phyloP scores from a whole-genome alignment of 2,113 vertebrate genomes.

The Elephantulus edwardii region DNA sequence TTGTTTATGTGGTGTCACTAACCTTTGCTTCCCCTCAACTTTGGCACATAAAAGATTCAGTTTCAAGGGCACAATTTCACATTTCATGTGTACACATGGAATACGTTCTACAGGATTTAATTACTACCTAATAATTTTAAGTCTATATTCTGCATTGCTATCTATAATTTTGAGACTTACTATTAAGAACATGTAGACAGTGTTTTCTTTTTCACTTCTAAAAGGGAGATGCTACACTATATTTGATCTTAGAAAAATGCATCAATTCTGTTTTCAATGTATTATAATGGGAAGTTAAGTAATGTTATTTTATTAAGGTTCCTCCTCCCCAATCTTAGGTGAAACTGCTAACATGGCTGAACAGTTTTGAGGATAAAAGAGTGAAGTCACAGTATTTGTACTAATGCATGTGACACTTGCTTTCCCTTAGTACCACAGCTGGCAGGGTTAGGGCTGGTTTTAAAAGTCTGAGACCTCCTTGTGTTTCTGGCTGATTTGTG shows the following conservation, averaged over 20 bases:
- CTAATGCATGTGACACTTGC: not conserved
- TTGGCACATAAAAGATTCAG: not conserved
- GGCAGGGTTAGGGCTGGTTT: not conserved
- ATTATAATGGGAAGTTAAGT: slow-evolving; percentile 23
- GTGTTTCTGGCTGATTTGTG: not conserved
- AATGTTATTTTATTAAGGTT: not conserved
- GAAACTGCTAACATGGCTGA: not conserved
- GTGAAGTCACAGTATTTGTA: not conserved
- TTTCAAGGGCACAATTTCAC: not conserved
- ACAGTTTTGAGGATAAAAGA: slow-evolving; percentile 1
- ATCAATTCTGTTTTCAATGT: not conserved
- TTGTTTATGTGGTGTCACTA: accelerated
- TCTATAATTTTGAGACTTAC: not conserved
- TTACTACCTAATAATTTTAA: too few species aligned
- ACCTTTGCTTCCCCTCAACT: not conserved
- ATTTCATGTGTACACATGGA: not conserved
- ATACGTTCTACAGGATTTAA: not conserved
- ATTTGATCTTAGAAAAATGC: not conserved
- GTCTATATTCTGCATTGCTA: not conserved
- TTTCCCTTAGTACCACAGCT: not conserved
- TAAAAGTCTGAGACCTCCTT: not conserved
- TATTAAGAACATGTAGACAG: not conserved
- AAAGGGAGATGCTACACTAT: not conserved
- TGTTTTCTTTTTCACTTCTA: slow-evolving; percentile 15
- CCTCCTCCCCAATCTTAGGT: not conserved